Evolutionary conservation across 2,113 vertebrate genomes (phyloP).

Genomic region (Macaca nemestrina): DNA sequence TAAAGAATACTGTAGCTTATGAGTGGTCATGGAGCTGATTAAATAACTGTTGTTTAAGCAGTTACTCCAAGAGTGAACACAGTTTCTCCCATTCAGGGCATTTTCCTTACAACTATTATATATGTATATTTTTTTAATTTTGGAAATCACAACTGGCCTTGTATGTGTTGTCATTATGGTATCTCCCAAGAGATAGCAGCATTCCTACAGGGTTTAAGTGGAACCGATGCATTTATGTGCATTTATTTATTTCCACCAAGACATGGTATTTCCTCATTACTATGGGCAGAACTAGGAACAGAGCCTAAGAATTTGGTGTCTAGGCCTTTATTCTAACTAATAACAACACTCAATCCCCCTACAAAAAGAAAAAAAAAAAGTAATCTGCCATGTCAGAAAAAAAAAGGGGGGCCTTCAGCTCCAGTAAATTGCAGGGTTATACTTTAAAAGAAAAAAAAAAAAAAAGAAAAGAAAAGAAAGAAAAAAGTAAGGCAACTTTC

Average conservation of each 20-base stretch:
- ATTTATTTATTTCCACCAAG: neutral
- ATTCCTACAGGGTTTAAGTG: neutral
- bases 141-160: neutral
- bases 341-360: neutral
- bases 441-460: neutral
- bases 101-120: neutral
- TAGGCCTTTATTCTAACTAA: neutral
- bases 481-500: neutral
- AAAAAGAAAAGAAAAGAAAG: too few species aligned
- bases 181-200: neutral
- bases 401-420: neutral
- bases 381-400: neutral
- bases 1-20: neutral
- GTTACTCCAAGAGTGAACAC: neutral
- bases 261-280: neutral
- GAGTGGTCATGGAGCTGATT: neutral
- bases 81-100: neutral
- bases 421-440: neutral
- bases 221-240: neutral
- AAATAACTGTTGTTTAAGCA: neutral
- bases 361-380: neutral
- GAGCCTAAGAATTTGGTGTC: neutral
- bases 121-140: neutral
- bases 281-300: neutral
- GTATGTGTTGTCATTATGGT: accelerated